Conservation (phyloP, 2,113 vertebrate genomes). For the Haemorhous mexicanus region DNA sequence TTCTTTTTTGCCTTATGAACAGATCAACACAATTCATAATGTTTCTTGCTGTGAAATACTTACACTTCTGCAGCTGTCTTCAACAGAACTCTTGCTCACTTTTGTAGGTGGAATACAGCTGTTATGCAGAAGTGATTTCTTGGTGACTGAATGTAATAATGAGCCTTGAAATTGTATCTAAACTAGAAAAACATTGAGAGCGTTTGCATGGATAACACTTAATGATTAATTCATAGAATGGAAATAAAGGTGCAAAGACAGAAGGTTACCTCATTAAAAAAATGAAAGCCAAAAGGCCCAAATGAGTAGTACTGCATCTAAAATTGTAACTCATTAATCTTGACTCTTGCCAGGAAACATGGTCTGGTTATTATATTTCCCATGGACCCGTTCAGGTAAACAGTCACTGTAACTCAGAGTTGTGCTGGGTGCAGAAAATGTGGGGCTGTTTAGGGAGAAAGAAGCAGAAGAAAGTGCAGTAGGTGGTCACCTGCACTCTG, state of each 20-base stretch:
- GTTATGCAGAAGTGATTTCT: neutral
- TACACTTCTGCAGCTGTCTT: neutral
- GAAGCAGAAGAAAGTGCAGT: neutral
- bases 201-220: neutral
- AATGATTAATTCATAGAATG: conserved; percentile 24
- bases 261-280: conserved; percentile 10
- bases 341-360: neutral
- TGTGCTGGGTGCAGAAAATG: neutral
- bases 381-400: neutral
- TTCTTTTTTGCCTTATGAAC: neutral
- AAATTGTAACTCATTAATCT: conserved; percentile 18
- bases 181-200: neutral
- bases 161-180: neutral
- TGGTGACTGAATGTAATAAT: neutral
- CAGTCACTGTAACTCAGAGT: neutral
- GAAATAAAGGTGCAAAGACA: conserved; percentile 5
- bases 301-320: neutral
- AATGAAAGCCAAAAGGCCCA: conserved; percentile 10
- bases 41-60: neutral
- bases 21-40: neutral
- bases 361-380: neutral
- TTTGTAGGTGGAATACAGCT: neutral
- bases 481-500: neutral
- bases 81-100: neutral
- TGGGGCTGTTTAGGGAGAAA: neutral